Conservation (phyloP, 2,797 vertebrate genomes). For the Peromyscus aztecus region DNA sequence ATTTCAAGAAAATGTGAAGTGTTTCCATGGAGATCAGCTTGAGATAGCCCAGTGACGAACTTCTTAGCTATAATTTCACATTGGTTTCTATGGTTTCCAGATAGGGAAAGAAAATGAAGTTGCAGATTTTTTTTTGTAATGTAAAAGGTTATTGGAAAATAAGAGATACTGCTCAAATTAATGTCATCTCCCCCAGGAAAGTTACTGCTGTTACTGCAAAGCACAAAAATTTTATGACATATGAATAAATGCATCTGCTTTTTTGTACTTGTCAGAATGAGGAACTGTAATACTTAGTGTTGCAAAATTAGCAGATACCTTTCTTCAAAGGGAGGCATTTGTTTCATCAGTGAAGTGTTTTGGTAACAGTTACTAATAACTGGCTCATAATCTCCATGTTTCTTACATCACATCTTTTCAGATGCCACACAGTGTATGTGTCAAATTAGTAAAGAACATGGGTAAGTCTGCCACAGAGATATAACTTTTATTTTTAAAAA, state of each 20-base stretch:
- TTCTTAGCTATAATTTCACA: slow-evolving; percentile 89
- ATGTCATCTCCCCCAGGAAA: slow-evolving; percentile 67
- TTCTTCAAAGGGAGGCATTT: neutral
- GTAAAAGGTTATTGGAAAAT: slow-evolving; percentile 83
- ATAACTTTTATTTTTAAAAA: too few relatives aligned
- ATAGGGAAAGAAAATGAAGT: slow-evolving; percentile 84
- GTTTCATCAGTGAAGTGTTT: slow-evolving; percentile 46
- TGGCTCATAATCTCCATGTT: neutral
- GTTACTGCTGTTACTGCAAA: slow-evolving; percentile 46
- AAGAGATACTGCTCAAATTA: slow-evolving; percentile 77
- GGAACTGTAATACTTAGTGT: neutral
- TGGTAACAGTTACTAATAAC: slow-evolving; percentile 34
- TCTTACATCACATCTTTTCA: neutral
- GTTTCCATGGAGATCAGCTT: slow-evolving; percentile 92
- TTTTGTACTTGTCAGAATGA: slow-evolving; percentile 26
- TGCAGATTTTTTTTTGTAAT: slow-evolving; percentile 79
- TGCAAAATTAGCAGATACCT: slow-evolving; percentile 25
- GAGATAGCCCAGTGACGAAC: slow-evolving; percentile 91
- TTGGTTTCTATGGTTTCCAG: slow-evolving; percentile 92
- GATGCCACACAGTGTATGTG: neutral
- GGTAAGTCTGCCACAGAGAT: neutral
- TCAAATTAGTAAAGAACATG: neutral
- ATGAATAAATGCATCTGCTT: neutral
- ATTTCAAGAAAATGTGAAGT: slow-evolving; percentile 87
- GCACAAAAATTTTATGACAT: slow-evolving; percentile 42